These are phyloP conservation scores for Brachyopa scutellaris DNA, from an alignment of 2,888 invertebrate species.

Conservation along the genomic window DNA sequence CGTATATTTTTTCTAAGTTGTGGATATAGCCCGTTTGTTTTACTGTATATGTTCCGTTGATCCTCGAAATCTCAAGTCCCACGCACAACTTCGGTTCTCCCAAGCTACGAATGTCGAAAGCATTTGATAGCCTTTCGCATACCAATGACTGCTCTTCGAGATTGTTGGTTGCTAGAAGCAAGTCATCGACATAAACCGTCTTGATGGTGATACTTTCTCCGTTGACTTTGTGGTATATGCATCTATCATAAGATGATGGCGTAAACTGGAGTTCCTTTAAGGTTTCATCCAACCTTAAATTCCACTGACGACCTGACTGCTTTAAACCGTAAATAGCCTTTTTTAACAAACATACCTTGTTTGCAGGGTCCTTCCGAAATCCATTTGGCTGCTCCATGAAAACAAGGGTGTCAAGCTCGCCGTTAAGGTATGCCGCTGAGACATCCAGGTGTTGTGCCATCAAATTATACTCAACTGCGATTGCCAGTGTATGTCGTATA, in stretches of 20 bases:
- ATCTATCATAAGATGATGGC: too few relatives aligned
- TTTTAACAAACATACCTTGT: slow-evolving; percentile 41
- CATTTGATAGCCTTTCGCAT: neutral
- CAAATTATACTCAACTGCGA: slow-evolving; percentile 15
- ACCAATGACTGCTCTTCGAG: slow-evolving; percentile 1
- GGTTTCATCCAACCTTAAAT: slow-evolving; percentile 24
- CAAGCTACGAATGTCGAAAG: slow-evolving; percentile 42
- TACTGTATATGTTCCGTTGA: too few relatives aligned
- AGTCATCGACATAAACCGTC: slow-evolving; percentile 43
- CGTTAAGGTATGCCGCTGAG: too few relatives aligned
- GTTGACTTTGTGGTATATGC: slow-evolving; percentile 7
- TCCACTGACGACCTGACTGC: slow-evolving; percentile 40
- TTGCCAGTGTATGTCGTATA: slow-evolving; percentile 27
- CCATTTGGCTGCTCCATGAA: slow-evolving; percentile 44
- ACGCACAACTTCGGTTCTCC: too few relatives aligned
- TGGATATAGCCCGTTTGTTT: too few relatives aligned
- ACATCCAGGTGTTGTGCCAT: slow-evolving; percentile 1
- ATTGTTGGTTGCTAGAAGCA: slow-evolving; percentile 22
- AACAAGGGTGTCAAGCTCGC: too few relatives aligned
- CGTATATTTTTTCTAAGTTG: too few relatives aligned
- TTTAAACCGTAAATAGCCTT: slow-evolving; percentile 43
- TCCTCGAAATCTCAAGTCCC: too few relatives aligned
- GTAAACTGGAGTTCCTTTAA: too few relatives aligned
- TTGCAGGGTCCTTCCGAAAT: slow-evolving; percentile 12
- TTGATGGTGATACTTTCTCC: slow-evolving; percentile 6